Percentiles rank a stretch among this genome's conserved stretches.
phyloP scores from a whole-genome alignment of 2,113 vertebrate species.

The Myxocyprinus asiaticus region DNA sequence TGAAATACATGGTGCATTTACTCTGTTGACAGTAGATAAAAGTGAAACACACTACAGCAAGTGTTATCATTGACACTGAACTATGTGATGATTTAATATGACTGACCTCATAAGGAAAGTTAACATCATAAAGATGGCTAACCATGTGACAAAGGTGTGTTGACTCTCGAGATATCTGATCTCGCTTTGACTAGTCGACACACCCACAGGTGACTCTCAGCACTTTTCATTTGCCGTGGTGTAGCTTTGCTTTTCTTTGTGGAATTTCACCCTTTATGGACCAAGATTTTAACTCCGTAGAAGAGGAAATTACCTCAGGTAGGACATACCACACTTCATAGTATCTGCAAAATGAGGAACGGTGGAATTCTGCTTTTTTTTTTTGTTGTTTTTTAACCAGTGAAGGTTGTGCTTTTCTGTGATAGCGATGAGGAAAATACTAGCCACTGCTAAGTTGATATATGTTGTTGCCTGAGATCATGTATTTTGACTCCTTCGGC shows the following conservation, averaged over 20 bases:
- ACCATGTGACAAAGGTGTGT: conserved; percentile 52
- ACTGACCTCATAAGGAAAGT: neutral
- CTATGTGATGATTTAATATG: neutral
- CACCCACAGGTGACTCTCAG: conserved; percentile 53
- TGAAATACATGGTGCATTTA: too few species aligned
- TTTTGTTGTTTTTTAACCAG: too few species aligned
- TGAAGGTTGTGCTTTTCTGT: too few species aligned
- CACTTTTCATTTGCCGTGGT: neutral
- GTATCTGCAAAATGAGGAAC: neutral
- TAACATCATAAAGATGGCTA: neutral
- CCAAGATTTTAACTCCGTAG: conserved; percentile 8
- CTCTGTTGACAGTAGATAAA: too few species aligned
- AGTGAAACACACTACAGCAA: too few species aligned
- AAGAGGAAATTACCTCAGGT: conserved; percentile 13
- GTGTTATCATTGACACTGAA: neutral
- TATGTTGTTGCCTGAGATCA: too few species aligned
- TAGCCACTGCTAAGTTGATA: too few species aligned
- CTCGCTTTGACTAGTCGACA: conserved; percentile 60
- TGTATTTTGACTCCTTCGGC: too few species aligned
- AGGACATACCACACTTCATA: neutral
- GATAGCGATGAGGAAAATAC: too few species aligned
- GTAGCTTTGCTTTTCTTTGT: neutral
- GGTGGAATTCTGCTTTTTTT: neutral
- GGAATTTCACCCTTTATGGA: conserved; percentile 24
- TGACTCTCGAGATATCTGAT: conserved; percentile 61